Conservation (phyloP, 2,888 invertebrate genomes). For the Deroplatys truncata region DNA sequence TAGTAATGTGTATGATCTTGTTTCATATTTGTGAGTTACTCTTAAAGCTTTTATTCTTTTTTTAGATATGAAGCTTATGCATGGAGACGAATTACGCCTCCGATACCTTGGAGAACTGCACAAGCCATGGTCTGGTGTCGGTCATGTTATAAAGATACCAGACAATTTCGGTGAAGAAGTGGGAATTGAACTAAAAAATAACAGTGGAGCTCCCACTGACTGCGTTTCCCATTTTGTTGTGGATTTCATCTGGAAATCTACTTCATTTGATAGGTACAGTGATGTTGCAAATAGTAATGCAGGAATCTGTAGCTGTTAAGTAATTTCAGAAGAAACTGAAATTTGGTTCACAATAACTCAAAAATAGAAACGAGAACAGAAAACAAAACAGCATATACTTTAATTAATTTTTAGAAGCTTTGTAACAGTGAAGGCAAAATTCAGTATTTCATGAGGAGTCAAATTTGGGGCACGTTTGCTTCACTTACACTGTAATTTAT, state of each 20-base stretch:
- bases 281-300: not conserved
- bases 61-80: conserved; percentile 95
- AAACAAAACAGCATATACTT: not conserved
- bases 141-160: conserved; percentile 94
- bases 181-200: conserved; percentile 91
- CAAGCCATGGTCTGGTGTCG: conserved; percentile 95
- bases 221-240: conserved; percentile 94
- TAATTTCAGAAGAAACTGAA: not conserved
- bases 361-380: too few species aligned
- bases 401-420: not conserved
- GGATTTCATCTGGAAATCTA: conserved; percentile 99
- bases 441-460: too few species aligned
- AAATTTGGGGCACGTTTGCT: too few species aligned
- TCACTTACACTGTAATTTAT: too few species aligned
- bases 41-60: not conserved
- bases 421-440: too few species aligned
- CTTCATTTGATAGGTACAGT: conserved; percentile 81
- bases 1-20: too few species aligned
- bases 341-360: too few species aligned
- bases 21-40: not conserved
- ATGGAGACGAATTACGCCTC: conserved; percentile 93
- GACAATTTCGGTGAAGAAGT: conserved; percentile 98
- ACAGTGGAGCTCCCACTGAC: conserved; percentile 87
- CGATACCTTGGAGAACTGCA: conserved; percentile 90
- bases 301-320: not conserved